A percentile compares a stretch with the other conserved stretches of the same genome.
Evolutionary conservation across 92 coral and sea anemone genomes (phyloP).

Genomic region (Epizoanthus scotinus): DNA sequence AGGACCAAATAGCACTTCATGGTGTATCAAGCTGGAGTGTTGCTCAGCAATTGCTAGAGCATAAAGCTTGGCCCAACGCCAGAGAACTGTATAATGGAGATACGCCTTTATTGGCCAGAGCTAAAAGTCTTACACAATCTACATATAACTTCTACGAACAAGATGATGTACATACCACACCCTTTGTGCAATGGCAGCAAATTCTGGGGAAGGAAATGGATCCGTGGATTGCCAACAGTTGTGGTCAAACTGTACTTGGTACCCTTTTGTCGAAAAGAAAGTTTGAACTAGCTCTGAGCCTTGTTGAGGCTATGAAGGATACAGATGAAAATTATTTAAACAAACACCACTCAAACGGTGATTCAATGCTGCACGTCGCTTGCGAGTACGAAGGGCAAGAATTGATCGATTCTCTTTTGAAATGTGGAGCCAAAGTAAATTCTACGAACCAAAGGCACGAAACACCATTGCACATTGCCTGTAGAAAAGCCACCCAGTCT

Average conservation of each 20-base stretch:
- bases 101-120: conserved; percentile 24
- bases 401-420: conserved; percentile 3
- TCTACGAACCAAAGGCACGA: neutral
- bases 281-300: conserved; percentile 12
- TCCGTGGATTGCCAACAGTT: conserved; percentile 20
- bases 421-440: conserved; percentile 7
- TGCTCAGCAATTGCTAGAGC: conserved; percentile 11
- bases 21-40: neutral
- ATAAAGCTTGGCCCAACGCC: conserved; percentile 7
- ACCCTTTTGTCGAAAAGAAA: conserved; percentile 16
- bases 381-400: conserved; percentile 20
- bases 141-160: neutral
- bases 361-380: conserved; percentile 9
- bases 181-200: neutral
- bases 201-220: neutral
- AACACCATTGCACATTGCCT: conserved; percentile 7
- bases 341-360: neutral
- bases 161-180: neutral
- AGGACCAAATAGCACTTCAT: conserved; percentile 26
- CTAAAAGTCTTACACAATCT: neutral
- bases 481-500: neutral
- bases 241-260: conserved; percentile 6
- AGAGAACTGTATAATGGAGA: conserved; percentile 26
- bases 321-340: neutral
- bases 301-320: conserved; percentile 11